Evolutionary conservation across 2,888 invertebrate species (phyloP).

Genomic region (Cordilura impudica): DNA sequence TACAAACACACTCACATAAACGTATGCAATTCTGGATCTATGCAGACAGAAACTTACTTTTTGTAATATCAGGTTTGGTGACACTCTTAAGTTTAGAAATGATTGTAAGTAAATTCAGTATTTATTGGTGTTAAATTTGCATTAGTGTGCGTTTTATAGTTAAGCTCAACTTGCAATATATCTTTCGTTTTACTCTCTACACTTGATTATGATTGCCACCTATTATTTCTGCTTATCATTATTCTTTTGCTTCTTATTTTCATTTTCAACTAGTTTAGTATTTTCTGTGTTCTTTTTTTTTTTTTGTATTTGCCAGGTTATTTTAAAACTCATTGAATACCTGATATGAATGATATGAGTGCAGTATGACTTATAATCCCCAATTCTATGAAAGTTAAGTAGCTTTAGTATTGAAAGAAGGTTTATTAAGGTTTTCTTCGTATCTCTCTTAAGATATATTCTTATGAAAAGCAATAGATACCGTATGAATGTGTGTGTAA

Average conservation of each 20-base stretch:
- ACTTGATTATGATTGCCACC: background rate
- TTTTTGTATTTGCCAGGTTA: constrained; percentile 17
- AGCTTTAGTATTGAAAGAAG: constrained; percentile 24
- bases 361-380: constrained; percentile 32
- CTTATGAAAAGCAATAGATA: background rate
- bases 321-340: constrained; percentile 32
- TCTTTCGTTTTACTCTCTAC: background rate
- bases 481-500: background rate
- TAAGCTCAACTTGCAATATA: background rate
- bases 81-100: no score
- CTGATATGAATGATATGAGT: background rate
- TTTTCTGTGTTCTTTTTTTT: background rate
- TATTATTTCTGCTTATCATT: background rate
- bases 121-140: background rate
- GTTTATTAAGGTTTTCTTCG: background rate
- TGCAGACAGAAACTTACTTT: background rate
- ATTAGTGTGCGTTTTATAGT: constrained; percentile 1
- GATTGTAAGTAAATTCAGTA: no score
- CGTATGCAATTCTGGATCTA: background rate
- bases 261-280: background rate
- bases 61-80: constrained; percentile 30
- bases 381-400: constrained; percentile 34
- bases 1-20: background rate
- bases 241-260: background rate
- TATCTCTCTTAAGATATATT: constrained; percentile 15